Base-by-base conservation (phyloP, 2,888 invertebrate species). In the Labia minor region DNA sequence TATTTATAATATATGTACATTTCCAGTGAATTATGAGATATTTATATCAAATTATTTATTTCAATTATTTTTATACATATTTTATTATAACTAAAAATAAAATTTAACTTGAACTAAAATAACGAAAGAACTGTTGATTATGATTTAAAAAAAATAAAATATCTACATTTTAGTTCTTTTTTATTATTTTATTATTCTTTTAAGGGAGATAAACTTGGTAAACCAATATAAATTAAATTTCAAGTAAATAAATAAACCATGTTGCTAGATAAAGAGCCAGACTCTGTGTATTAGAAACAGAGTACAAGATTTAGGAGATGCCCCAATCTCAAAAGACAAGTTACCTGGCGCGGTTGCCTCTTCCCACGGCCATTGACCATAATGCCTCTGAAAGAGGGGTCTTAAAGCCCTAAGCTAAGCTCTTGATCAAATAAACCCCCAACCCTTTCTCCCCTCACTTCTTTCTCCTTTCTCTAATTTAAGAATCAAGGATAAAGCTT, bases 301-400 rank as follows among this genome's bases (percentile, higher is more conserved):
- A 49, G 49, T 49, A 49, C 8, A 49, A 49, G 49, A 49, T 49
- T 49, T 49, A 49, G 16, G 49, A 49, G 49, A n/a, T 49, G n/a
- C 2, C 14, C 16, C 49, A 49, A 26, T 26, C 26, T 26, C 26
- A 6, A 8, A 26, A 8, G 49, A 49, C 49, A 49, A 49, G 49
- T 3, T 49, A 16, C 49, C 16, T 49, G n/a, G 14, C n/a, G 14
- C 49, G 16, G 26, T 26, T 3, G 16, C n/a, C 49, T 49, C 49
- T 49, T 49, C 49, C 49, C 49, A 49, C 49, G 49, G 49, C 49
- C 49, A 49, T n/a, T 49, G 49, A 49, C 49, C 49, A 49, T 49
- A 49, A 49, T 49, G 16, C 14, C 49, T n/a, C 49, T 49, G n/a
- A 49, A 49, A 49, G 49, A 14, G 49, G 49, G 26, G 26, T 8